Evolutionary conservation across 1,140 invertebrate species (phyloP).

Genomic region (Cardiocondyla obscurior): DNA sequence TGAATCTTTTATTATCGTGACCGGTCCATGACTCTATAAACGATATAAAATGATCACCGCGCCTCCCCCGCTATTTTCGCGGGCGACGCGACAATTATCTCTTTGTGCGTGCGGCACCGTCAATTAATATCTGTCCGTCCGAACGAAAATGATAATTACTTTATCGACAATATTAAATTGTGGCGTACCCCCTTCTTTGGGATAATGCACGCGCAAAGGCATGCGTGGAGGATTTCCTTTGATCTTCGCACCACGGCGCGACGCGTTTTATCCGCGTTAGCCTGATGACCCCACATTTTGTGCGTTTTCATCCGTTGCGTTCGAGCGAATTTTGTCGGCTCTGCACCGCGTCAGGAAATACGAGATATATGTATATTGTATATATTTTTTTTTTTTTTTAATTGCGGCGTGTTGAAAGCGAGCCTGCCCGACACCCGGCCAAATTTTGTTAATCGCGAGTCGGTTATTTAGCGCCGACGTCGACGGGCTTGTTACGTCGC

Average conservation of each 20-base stretch:
- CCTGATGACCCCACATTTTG: background rate
- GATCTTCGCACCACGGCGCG: background rate
- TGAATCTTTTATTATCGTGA: slow-evolving; percentile 44
- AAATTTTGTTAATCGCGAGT: no score
- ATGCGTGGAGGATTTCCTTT: slow-evolving; percentile 20
- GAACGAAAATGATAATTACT: slow-evolving; percentile 45
- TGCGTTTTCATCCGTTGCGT: background rate
- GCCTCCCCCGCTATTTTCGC: background rate
- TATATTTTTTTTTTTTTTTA: no score
- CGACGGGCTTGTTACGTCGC: slow-evolving; percentile 28
- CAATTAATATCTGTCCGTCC: slow-evolving; percentile 50
- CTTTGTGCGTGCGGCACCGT: slow-evolving; percentile 48
- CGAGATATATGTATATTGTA: no score
- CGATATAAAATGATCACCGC: slow-evolving; percentile 44
- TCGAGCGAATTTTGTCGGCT: slow-evolving; percentile 3
- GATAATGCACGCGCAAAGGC: background rate
- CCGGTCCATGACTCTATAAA: slow-evolving; percentile 35
- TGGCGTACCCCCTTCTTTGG: background rate
- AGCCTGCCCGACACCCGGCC: no score
- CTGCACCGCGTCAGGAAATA: background rate
- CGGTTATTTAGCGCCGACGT: slow-evolving; percentile 5
- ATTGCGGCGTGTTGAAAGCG: background rate
- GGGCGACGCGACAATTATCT: slow-evolving; percentile 29
- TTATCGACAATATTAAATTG: slow-evolving; percentile 49
- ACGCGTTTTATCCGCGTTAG: background rate